Conservation (phyloP, 2,888 invertebrate species). For the Heliconius hortense region DNA sequence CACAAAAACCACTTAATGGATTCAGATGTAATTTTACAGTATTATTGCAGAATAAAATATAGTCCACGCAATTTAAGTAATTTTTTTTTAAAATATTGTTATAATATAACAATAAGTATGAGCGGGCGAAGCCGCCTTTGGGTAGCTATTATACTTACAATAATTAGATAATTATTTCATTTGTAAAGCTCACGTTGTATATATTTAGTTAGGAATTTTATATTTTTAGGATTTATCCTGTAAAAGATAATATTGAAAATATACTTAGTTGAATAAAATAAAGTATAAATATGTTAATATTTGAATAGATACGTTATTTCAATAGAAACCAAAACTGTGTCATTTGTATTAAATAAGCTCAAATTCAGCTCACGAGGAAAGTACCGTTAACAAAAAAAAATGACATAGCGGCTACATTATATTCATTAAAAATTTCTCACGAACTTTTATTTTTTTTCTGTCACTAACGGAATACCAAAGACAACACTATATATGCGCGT, state of each 20-base stretch:
- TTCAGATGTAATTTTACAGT: no score
- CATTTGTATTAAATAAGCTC: not conserved
- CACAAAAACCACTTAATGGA: no score
- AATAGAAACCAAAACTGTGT: not conserved
- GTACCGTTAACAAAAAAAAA: not conserved
- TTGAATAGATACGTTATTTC: not conserved
- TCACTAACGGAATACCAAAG: slow-evolving; percentile 29
- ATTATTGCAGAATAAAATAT: no score
- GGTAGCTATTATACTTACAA: not conserved
- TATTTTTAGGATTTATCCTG: no score
- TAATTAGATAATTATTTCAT: not conserved
- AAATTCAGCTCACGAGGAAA: not conserved
- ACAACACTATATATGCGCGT: slow-evolving; percentile 36
- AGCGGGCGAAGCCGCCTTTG: no score
- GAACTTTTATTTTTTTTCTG: slow-evolving; percentile 14
- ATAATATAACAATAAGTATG: no score
- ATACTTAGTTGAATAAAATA: not conserved
- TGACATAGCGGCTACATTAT: not conserved
- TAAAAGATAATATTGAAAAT: not conserved
- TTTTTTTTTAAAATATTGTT: no score
- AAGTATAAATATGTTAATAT: not conserved
- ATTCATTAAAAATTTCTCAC: slow-evolving; percentile 1
- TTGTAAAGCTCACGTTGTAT: not conserved
- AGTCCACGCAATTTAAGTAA: no score
- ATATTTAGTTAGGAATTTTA: not conserved